These are phyloP conservation scores for Zaprionus taronus DNA, from an alignment of 1,140 invertebrate species.

Conservation along the genomic window DNA sequence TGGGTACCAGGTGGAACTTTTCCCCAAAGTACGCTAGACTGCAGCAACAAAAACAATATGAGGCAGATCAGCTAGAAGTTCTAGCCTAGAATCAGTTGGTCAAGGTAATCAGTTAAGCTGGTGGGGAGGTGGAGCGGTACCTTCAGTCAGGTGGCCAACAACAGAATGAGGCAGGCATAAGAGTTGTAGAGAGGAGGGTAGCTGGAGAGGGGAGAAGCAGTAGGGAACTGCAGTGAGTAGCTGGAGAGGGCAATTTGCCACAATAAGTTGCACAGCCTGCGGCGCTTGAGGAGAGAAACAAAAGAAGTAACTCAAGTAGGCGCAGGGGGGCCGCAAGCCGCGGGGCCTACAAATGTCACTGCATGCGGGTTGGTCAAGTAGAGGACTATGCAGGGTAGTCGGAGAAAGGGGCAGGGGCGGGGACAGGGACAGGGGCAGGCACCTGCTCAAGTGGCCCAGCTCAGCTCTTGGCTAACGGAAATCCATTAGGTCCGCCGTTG, in stretches of 20 bases:
- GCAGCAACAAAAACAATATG: background rate
- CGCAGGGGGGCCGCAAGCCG: background rate
- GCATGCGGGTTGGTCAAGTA: constrained; percentile 29
- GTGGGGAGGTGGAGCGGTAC: background rate
- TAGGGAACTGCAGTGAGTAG: background rate
- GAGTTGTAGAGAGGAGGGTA: background rate
- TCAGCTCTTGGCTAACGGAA: constrained; percentile 69
- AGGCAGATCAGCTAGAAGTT: background rate
- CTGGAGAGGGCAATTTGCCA: background rate
- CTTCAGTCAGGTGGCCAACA: constrained; percentile 39
- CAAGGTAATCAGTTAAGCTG: constrained; percentile 19
- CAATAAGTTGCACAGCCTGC: background rate
- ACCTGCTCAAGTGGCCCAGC: constrained; percentile 68
- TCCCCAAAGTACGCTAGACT: background rate
- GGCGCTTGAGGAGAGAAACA: too few relatives aligned
- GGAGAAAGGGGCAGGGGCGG: background rate
- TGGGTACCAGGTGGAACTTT: background rate
- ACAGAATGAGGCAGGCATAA: constrained; percentile 17
- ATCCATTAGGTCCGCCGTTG: constrained; percentile 74
- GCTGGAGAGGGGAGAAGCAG: background rate
- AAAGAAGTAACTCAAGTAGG: too few relatives aligned
- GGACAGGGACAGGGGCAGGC: background rate
- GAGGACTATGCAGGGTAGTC: too few relatives aligned
- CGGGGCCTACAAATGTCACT: constrained; percentile 75
- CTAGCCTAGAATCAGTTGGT: constrained; percentile 19